Base-by-base conservation (phyloP, 2,113 vertebrate genomes). In the Lathamus discolor region DNA sequence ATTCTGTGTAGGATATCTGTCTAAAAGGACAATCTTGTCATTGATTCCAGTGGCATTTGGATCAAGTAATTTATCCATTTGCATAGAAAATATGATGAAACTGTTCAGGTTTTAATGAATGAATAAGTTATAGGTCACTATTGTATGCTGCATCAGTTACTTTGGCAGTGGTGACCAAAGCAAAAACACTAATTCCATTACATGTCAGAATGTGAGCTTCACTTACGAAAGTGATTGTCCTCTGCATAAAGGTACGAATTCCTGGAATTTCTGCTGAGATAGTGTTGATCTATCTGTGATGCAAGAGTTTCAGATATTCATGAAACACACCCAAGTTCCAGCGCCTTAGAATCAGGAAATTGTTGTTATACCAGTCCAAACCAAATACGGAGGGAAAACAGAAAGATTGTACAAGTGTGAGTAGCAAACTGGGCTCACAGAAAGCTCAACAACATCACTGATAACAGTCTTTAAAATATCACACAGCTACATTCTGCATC, bases 371-470 rank as follows among this genome's bases (percentile, higher is more conserved):
- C 10, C 12, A 33, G 39, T 39, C 37, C 48, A 78, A 81, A 63
- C 5, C 7, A 93, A 84, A 86, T 3, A 9, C 18, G 39, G 17
- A 44, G 7, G 4, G 46, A 79, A 94, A 90, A n/a, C 0, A 67
- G n/a, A 69, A 46, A 48, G 6, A 17, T 4, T 33, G 8, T 44
- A 29, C 7, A 66, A 70, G 44, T 0, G 0, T 14, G 7, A 80
- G 64, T 79, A 94, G 17, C 13, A 39, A 70, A 55, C 24, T 41
- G 48, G 49, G 63, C 49, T 83, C 61, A 17, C 39, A 79, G 62
- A 29, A 62, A 87, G 52, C 57, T 87, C n/a, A 62, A 70, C 52
- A 68, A 62, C 7, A 25, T 57, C 57, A 62, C 8, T 81, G 37
- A 10, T 57, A 57, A 79, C 8, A 63, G 31, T 13, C 55, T 83